Conservation (phyloP, 2,888 invertebrate species). For the Cheilosia variabilis region DNA sequence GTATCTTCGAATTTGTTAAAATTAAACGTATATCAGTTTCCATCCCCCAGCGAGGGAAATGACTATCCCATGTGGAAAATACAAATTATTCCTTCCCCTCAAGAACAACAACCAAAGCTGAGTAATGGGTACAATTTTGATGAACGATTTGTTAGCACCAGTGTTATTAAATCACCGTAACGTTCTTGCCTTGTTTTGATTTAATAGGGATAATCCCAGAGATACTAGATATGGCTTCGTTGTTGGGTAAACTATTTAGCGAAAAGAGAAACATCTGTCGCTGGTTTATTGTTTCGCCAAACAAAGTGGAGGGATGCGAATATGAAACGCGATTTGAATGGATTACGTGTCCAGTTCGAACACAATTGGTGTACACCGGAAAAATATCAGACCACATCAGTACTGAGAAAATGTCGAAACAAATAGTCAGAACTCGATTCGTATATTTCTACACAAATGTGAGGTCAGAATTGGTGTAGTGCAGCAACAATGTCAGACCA, state of each 20-base stretch:
- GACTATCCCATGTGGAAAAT: slow-evolving; percentile 30
- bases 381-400: too few relatives aligned
- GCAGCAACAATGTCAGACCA: too few relatives aligned
- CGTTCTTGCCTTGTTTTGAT: slow-evolving; percentile 33
- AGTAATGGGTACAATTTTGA: slow-evolving; percentile 49
- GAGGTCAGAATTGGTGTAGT: too few relatives aligned
- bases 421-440: too few relatives aligned
- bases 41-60: slow-evolving; percentile 11
- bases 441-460: too few relatives aligned
- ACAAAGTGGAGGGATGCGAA: slow-evolving; percentile 1
- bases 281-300: slow-evolving; percentile 46
- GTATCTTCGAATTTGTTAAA: slow-evolving; percentile 5
- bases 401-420: too few relatives aligned
- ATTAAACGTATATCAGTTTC: slow-evolving; percentile 43
- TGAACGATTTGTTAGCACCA: slow-evolving; percentile 60
- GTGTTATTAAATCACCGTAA: slow-evolving; percentile 44
- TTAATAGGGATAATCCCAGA: slow-evolving; percentile 58
- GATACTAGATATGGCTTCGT: background rate
- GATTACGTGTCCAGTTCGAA: too few relatives aligned
- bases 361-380: too few relatives aligned
- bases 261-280: slow-evolving; percentile 50
- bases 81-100: background rate
- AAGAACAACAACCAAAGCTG: slow-evolving; percentile 1
- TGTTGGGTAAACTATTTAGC: slow-evolving; percentile 29
- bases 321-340: background rate